Base-by-base conservation (phyloP, 2,113 vertebrate species). In the Rhinolophus ferrumequinum region DNA sequence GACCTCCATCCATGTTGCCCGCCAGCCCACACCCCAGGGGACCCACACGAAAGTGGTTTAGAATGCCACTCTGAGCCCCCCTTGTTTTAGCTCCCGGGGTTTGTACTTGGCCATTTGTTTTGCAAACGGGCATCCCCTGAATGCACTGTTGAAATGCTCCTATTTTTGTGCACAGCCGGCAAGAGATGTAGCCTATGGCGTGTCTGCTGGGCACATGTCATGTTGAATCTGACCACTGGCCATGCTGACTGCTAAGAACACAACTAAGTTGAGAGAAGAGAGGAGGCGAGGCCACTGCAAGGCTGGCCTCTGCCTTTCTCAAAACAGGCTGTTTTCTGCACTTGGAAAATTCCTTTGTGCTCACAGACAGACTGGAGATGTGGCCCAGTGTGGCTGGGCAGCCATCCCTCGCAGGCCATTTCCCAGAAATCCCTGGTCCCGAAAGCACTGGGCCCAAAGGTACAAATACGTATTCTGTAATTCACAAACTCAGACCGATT, bases 311-410 rank as follows among this genome's bases (percentile, higher is more conserved):
- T 87, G 88, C 1, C 28, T 54, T 83, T 38, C 85, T 30, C 38
- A 82, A 35, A 89, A n/a, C 9, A 26, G 67, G 24, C 73, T 85
- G 77, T 22, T 92, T 73, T 77, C 50, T 18, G 54, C n/a, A 19
- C 64, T 89, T 52, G 44, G 6, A 30, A 86, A 92, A 38, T 35
- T 81, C 52, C 62, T 87, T 33, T 47, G 80, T 92, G 83, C 41
- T 79, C 50, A 35, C 38, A 35, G 77, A 75, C 50, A 75, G 22
- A 47, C 12, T 11, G 30, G 66, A 70, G 56, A 50, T 35, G 15
- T 16, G n/a, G 35, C 56, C 41, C 26, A 19, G 67, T 11, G 15
- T 1, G 8, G 10, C n/a, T 5, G 1, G 56, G 47, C 35, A 11
- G 35, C 41, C 16, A 35, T 92, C 41, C 47, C 66, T 54, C 41